Percentiles rank a stretch among this genome's conserved stretches.
Evolutionary conservation across 2,113 vertebrate genomes (phyloP).

Genomic region (Falcunculus frontatus): DNA sequence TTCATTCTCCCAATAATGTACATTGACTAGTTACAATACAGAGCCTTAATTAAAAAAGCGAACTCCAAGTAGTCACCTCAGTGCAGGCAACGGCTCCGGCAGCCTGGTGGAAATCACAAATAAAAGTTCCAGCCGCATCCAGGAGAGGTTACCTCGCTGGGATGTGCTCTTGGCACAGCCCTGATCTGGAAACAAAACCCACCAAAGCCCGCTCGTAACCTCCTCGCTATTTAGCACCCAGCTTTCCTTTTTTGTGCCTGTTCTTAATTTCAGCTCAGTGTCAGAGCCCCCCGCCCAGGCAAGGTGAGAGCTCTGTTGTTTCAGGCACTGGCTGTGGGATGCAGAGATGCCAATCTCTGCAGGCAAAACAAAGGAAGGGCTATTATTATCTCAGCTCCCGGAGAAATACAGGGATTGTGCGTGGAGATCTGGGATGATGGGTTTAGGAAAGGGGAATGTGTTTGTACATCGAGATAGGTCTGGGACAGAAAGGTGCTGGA

Average conservation of each 20-base stretch:
- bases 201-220: neutral
- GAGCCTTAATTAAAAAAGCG: slow-evolving; percentile 98
- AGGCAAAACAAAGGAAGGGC: neutral
- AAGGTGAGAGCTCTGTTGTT: neutral
- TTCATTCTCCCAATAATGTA: slow-evolving; percentile 99
- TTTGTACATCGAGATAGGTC: neutral
- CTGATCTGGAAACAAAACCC: neutral
- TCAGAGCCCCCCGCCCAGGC: neutral
- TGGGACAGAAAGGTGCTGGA: neutral
- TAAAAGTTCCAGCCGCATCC: slow-evolving; percentile 31
- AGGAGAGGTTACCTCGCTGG: neutral
- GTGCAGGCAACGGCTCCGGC: slow-evolving; percentile 5
- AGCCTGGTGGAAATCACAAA: slow-evolving; percentile 48
- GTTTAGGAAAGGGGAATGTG: neutral
- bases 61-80: slow-evolving; percentile 69
- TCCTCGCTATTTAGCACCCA: neutral
- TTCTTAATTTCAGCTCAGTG: neutral
- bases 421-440: neutral
- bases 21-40: slow-evolving; percentile 99
- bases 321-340: neutral
- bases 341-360: neutral
- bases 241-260: neutral
- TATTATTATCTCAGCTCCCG: fast-evolving
- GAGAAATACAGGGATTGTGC: fast-evolving
- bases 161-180: neutral